Percentiles rank a stretch among this genome's conserved stretches.
Conservation (phyloP, 2,888 invertebrate species). For the Drosophila pullipes region DNA sequence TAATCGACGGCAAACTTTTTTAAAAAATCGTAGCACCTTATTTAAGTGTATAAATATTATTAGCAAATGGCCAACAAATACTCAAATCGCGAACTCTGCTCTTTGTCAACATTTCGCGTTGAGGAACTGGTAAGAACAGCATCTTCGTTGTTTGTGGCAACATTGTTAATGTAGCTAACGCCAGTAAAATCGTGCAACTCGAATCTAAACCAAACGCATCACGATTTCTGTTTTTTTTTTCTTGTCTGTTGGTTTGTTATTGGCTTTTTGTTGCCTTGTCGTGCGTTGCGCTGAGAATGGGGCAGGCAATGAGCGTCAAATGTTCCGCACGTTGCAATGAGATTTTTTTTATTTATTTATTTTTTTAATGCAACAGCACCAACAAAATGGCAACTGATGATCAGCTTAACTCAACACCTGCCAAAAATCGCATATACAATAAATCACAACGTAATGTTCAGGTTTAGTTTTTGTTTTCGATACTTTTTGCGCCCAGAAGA, state of each 20-base stretch:
- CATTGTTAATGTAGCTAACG: slow-evolving; percentile 64
- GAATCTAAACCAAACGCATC: slow-evolving; percentile 83
- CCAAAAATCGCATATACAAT: slow-evolving; percentile 62
- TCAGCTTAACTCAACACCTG: slow-evolving; percentile 64
- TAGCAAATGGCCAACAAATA: slow-evolving; percentile 59
- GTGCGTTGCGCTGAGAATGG: slow-evolving; percentile 62
- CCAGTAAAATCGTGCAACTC: slow-evolving; percentile 78
- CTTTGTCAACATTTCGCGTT: slow-evolving; percentile 58
- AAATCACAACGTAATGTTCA: slow-evolving; percentile 54
- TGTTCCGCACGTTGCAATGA: slow-evolving; percentile 78
- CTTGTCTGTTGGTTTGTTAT: slow-evolving; percentile 38
- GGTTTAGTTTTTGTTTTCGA: slow-evolving; percentile 5
- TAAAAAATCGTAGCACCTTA: neutral
- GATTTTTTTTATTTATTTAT: slow-evolving; percentile 39
- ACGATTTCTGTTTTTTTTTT: slow-evolving; percentile 66
- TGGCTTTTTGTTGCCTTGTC: slow-evolving; percentile 52
- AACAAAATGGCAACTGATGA: slow-evolving; percentile 31
- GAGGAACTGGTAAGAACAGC: slow-evolving; percentile 26
- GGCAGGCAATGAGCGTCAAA: slow-evolving; percentile 77
- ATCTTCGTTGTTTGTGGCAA: slow-evolving; percentile 49
- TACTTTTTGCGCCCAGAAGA: slow-evolving; percentile 34
- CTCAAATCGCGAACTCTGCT: slow-evolving; percentile 57
- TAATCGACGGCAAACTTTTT: neutral
- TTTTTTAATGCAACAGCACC: slow-evolving; percentile 36
- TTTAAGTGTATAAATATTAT: slow-evolving; percentile 45